phyloP scores from a whole-genome alignment of 2,797 vertebrate genomes.

The Fratercula arctica region DNA sequence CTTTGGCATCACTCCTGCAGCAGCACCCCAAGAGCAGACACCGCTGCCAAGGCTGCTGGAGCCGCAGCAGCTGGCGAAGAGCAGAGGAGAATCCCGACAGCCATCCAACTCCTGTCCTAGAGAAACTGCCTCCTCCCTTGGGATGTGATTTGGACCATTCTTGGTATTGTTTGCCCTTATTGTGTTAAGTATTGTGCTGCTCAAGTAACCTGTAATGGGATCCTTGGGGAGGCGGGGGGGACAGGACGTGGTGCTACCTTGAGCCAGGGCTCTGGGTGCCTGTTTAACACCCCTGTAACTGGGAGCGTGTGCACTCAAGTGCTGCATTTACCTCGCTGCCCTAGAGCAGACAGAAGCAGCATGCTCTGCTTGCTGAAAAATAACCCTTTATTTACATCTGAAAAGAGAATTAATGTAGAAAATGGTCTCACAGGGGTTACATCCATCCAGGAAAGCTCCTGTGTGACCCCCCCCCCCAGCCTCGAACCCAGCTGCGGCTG shows the following conservation, averaged over 20 bases:
- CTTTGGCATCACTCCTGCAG: too few relatives aligned
- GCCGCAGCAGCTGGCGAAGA: background rate
- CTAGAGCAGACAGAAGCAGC: background rate
- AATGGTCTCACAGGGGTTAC: background rate
- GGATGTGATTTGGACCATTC: accelerated
- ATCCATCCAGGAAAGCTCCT: background rate
- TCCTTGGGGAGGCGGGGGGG: too few relatives aligned
- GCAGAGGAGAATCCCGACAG: background rate
- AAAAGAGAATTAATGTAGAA: background rate
- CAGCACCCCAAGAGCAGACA: accelerated
- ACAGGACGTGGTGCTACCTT: accelerated
- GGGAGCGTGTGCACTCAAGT: accelerated
- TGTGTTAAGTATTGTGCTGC: background rate
- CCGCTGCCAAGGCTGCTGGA: background rate
- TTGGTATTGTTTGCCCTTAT: background rate
- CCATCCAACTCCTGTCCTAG: accelerated
- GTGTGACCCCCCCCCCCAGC: background rate
- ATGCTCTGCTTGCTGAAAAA: conserved; percentile 39
- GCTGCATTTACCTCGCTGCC: background rate
- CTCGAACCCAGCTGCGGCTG: background rate
- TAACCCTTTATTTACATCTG: conserved; percentile 61
- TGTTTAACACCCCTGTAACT: accelerated
- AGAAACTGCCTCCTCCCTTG: background rate
- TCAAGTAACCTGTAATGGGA: background rate
- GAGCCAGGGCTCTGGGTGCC: background rate